Base-by-base conservation (phyloP, 1,140 invertebrate genomes). In the Sinella curviseta region DNA sequence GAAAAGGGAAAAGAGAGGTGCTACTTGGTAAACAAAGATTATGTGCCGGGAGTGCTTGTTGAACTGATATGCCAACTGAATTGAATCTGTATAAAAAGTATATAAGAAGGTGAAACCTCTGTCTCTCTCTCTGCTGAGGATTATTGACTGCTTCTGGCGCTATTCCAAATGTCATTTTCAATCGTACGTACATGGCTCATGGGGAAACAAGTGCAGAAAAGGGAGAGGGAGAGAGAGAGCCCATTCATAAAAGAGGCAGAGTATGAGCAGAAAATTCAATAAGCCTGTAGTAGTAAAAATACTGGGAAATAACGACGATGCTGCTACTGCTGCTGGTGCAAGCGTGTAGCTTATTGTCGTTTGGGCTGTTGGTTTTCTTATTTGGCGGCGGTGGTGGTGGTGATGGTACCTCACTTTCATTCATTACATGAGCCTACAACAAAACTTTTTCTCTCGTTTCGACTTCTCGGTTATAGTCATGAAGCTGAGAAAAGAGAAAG, bases 221-320 rank as follows among this genome's bases (percentile, higher is more conserved):
- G 24, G 24, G 57, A 12, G 14, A 14, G 8, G 14, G 57, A 16
- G 24, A 70, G 30, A 14, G 8, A 4, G 57, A 70, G 30, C 31
- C n/a, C 65, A 70, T 70, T 70, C 65, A 70, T 70, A 33, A 70
- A 70, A 70, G 8, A 3, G 65, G 31, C 2, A 70, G 31, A 70
- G 28, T 33, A 30, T 17, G 30, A 33, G 65, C 8, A 70, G 65
- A 33, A 33, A 33, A 70, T 70, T 70, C 65, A 70, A 70, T 70
- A 70, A 70, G 2, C 65, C 30, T 70, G 65, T 70, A 70, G 65
- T 70, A n/a, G n/a, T n/a, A n/a, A 70, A 70, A 33, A 30, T 70
- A 33, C 26, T 65, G 65, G 31, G 31, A 31, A 14, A 70, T 70
- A 30, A 70, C 24, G n/a, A n/a, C n/a, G n/a, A n/a, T n/a, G n/a